A percentile compares a stretch with the other conserved stretches of the same genome.
These are phyloP conservation scores for Eristalis intricaria DNA, from an alignment of 2,888 invertebrate species.

Conservation along the genomic window DNA sequence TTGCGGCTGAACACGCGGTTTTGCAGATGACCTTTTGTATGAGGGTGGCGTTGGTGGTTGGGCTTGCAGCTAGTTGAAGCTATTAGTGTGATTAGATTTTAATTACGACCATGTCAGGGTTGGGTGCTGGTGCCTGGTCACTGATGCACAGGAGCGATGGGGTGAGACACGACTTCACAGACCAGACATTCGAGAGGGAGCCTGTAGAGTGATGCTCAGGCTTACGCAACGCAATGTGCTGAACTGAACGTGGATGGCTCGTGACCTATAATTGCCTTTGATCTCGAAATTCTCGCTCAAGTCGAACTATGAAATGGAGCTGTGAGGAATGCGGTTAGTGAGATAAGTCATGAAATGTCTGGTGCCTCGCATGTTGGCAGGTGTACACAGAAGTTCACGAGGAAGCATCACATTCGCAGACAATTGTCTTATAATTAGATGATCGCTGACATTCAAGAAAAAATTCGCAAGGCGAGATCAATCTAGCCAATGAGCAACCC, in stretches of 20 bases:
- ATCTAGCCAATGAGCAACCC: background rate
- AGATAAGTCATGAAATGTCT: background rate
- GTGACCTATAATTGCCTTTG: background rate
- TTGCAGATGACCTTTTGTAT: constrained; percentile 30
- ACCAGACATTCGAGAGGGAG: background rate
- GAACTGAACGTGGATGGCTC: background rate
- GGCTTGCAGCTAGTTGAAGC: constrained; percentile 2
- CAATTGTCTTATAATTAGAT: background rate
- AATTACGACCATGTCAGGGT: constrained; percentile 2
- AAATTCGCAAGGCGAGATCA: background rate
- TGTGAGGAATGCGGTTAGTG: background rate
- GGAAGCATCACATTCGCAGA: background rate
- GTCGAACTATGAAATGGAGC: background rate
- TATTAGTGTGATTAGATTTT: constrained; percentile 32
- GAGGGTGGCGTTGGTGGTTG: background rate
- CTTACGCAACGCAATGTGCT: background rate
- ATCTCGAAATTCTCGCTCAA: background rate
- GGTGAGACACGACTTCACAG: background rate
- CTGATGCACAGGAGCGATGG: background rate
- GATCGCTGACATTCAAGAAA: background rate
- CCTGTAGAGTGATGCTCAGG: background rate
- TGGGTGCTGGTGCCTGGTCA: background rate
- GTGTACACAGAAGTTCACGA: background rate
- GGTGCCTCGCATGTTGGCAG: too few species aligned
- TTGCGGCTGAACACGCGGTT: constrained; percentile 28